A percentile compares a stretch with the other conserved stretches of the same genome.
phyloP scores from a whole-genome alignment of 2,888 invertebrate species.

The Dasypogon diadema region DNA sequence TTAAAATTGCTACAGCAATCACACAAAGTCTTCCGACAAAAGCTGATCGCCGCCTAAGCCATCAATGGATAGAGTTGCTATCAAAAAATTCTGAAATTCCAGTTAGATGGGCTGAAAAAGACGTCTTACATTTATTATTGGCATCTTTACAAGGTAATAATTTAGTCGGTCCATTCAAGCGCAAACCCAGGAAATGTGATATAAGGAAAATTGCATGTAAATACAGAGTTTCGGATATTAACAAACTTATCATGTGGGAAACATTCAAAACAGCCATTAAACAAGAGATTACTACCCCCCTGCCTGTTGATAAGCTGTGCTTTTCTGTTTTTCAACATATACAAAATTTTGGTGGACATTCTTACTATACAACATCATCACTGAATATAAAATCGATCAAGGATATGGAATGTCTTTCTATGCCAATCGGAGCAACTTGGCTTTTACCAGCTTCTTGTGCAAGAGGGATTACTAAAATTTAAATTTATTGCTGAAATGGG shows the following conservation, averaged over 20 bases:
- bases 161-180: constrained; percentile 50
- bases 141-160: constrained; percentile 41
- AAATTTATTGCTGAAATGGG: too few species aligned
- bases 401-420: constrained; percentile 3
- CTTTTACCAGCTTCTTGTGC: constrained; percentile 38
- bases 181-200: neutral
- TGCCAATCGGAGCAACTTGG: constrained; percentile 44
- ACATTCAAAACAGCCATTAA: neutral
- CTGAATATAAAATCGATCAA: neutral
- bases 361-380: constrained; percentile 29
- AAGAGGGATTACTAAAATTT: neutral
- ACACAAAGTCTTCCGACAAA: neutral
- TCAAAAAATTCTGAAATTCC: neutral
- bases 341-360: constrained; percentile 51
- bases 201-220: neutral
- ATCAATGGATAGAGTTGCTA: neutral
- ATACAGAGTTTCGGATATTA: constrained; percentile 2
- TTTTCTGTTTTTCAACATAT: constrained; percentile 47
- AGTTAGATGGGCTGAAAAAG: neutral
- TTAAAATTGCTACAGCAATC: neutral
- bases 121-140: neutral
- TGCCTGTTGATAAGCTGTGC: constrained; percentile 24
- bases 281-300: neutral
- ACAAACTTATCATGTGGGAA: neutral
- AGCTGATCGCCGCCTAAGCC: neutral